phyloP scores from a whole-genome alignment of 2,113 vertebrate species.

The Hystrix brachyura region DNA sequence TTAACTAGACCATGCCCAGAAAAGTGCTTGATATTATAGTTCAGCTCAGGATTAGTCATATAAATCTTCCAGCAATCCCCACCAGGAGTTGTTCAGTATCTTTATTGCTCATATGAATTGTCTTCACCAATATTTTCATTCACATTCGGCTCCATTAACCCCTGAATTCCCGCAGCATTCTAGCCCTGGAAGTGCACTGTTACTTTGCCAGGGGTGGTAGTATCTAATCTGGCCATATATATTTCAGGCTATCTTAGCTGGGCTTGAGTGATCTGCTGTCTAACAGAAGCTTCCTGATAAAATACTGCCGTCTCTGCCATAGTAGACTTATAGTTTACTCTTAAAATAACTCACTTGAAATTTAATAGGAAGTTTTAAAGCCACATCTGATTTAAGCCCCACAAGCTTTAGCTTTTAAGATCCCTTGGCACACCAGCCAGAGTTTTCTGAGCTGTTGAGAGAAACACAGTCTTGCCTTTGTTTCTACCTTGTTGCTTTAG shows the following conservation, averaged over 20 bases:
- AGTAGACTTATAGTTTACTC: slow-evolving; percentile 85
- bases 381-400: slow-evolving; percentile 83
- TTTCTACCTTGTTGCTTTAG: slow-evolving; percentile 46
- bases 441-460: slow-evolving; percentile 67
- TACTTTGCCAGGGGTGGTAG: background rate
- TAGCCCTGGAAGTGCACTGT: background rate
- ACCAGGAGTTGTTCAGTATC: slow-evolving; percentile 78
- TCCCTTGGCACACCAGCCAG: slow-evolving; percentile 36
- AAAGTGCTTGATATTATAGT: slow-evolving; percentile 41
- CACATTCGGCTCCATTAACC: slow-evolving; percentile 80
- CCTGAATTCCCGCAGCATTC: background rate
- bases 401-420: slow-evolving; percentile 78
- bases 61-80: slow-evolving; percentile 83
- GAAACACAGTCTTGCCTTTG: slow-evolving; percentile 27
- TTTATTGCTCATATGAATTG: slow-evolving; percentile 82
- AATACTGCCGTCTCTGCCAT: slow-evolving; percentile 72
- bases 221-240: slow-evolving; percentile 14
- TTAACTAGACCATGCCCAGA: slow-evolving; percentile 72
- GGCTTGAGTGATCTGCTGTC: slow-evolving; percentile 17
- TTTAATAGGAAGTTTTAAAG: slow-evolving; percentile 85
- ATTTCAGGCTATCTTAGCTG: slow-evolving; percentile 36
- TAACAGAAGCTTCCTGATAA: slow-evolving; percentile 41
- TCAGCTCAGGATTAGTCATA: slow-evolving; percentile 69
- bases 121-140: slow-evolving; percentile 82
- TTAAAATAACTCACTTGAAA: slow-evolving; percentile 85